phyloP scores from a whole-genome alignment of 1,140 invertebrate species.

The Dryas iulia region DNA sequence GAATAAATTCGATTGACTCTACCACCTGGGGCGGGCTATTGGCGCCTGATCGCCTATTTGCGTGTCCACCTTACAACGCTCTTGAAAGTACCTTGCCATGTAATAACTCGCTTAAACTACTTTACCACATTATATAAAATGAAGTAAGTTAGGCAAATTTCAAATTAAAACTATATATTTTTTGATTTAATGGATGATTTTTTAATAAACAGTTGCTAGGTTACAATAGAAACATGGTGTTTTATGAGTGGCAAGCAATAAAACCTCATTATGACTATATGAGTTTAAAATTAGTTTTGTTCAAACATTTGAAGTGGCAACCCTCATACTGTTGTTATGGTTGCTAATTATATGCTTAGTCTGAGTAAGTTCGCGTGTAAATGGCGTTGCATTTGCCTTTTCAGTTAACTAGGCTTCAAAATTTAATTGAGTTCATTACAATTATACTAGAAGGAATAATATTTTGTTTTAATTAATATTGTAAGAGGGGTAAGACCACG shows the following conservation, averaged over 20 bases:
- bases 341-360: slow-evolving; percentile 30
- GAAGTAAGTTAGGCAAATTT: slow-evolving; percentile 4
- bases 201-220: not conserved
- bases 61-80: slow-evolving; percentile 46
- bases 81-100: slow-evolving; percentile 26
- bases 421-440: slow-evolving; percentile 34
- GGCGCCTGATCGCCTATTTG: slow-evolving; percentile 61
- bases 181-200: no score
- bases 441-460: slow-evolving; percentile 3
- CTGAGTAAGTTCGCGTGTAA: slow-evolving; percentile 30
- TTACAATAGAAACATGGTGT: not conserved
- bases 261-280: not conserved
- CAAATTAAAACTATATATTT: not conserved
- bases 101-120: slow-evolving; percentile 24
- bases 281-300: slow-evolving; percentile 7
- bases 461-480: not conserved
- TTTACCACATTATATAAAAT: slow-evolving; percentile 1
- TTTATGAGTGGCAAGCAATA: slow-evolving; percentile 1
- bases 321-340: not conserved
- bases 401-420: slow-evolving; percentile 33
- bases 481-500: no score
- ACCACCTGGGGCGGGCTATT: slow-evolving; percentile 43
- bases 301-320: not conserved
- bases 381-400: slow-evolving; percentile 30
- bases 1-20: slow-evolving; percentile 69